phyloP scores from a whole-genome alignment of 2,113 vertebrate genomes.

The Donacobius atricapilla region DNA sequence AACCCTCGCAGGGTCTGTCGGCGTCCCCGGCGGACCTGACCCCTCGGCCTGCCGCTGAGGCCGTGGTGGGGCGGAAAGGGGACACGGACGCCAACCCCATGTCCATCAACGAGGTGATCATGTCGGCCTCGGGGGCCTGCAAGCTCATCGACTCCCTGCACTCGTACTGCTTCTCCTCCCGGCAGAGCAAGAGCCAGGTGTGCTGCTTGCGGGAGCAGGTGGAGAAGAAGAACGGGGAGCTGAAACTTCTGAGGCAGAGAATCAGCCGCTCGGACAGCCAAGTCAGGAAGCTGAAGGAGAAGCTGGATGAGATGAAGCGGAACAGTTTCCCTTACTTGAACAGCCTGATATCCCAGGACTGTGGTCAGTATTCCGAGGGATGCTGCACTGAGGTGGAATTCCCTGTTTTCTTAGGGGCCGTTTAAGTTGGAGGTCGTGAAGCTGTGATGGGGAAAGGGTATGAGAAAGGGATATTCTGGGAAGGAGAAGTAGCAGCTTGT shows the following conservation, averaged over 20 bases:
- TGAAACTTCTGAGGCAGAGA: constrained; percentile 70
- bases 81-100: constrained; percentile 76
- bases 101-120: constrained; percentile 80
- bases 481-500: background rate
- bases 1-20: constrained; percentile 68
- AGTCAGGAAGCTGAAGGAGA: constrained; percentile 76
- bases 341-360: constrained; percentile 69
- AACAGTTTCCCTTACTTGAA: constrained; percentile 67
- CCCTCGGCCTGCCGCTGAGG: constrained; percentile 69
- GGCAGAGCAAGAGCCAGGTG: constrained; percentile 76
- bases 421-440: background rate
- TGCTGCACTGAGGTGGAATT: background rate
- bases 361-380: constrained; percentile 71
- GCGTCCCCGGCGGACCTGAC: constrained; percentile 72
- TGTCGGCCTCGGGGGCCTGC: constrained; percentile 76
- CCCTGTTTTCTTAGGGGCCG: background rate
- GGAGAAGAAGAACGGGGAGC: constrained; percentile 72
- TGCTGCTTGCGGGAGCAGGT: constrained; percentile 76
- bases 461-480: accelerated
- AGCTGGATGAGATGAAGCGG: constrained; percentile 72
- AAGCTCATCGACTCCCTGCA: constrained; percentile 78
- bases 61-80: constrained; percentile 60
- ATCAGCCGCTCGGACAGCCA: constrained; percentile 76
- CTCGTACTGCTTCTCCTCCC: constrained; percentile 79
- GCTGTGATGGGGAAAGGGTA: background rate